Percentiles rank a stretch among this genome's conserved stretches.
phyloP scores from a whole-genome alignment of 2,888 invertebrate species.

The Synergus itoensis region DNA sequence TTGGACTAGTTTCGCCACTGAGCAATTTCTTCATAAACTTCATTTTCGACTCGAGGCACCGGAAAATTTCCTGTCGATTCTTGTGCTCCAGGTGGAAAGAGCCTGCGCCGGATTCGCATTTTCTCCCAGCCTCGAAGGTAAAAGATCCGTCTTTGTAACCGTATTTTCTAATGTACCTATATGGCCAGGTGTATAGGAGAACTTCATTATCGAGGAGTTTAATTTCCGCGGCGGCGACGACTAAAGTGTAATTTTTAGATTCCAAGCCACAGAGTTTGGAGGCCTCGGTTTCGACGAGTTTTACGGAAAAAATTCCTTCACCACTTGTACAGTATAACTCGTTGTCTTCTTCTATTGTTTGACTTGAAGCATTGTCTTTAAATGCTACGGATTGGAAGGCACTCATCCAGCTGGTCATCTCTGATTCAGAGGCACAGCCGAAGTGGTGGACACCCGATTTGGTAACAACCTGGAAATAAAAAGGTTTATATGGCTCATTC shows the following conservation, averaged over 20 bases:
- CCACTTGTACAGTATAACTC: slow-evolving; percentile 93
- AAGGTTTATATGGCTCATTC: background rate
- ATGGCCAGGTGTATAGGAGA: slow-evolving; percentile 89
- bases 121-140: slow-evolving; percentile 92
- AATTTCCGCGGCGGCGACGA: slow-evolving; percentile 87
- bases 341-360: slow-evolving; percentile 90
- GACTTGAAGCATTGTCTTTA: slow-evolving; percentile 82
- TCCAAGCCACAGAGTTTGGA: slow-evolving; percentile 88
- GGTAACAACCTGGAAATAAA: slow-evolving; percentile 82
- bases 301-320: slow-evolving; percentile 89
- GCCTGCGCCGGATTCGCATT: slow-evolving; percentile 92
- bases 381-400: slow-evolving; percentile 91
- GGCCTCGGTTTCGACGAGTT: slow-evolving; percentile 88
- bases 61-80: slow-evolving; percentile 90
- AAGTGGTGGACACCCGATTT: slow-evolving; percentile 83
- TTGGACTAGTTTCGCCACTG: slow-evolving; percentile 82
- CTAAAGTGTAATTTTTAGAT: slow-evolving; percentile 85
- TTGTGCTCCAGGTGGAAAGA: slow-evolving; percentile 89
- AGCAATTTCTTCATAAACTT: slow-evolving; percentile 92
- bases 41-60: slow-evolving; percentile 90
- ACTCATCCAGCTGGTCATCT: slow-evolving; percentile 88
- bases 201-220: slow-evolving; percentile 85
- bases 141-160: slow-evolving; percentile 93
- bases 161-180: slow-evolving; percentile 89
- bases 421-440: slow-evolving; percentile 84